phyloP scores from a whole-genome alignment of 2,113 vertebrate species.

The Dryoscopus gambensis region DNA sequence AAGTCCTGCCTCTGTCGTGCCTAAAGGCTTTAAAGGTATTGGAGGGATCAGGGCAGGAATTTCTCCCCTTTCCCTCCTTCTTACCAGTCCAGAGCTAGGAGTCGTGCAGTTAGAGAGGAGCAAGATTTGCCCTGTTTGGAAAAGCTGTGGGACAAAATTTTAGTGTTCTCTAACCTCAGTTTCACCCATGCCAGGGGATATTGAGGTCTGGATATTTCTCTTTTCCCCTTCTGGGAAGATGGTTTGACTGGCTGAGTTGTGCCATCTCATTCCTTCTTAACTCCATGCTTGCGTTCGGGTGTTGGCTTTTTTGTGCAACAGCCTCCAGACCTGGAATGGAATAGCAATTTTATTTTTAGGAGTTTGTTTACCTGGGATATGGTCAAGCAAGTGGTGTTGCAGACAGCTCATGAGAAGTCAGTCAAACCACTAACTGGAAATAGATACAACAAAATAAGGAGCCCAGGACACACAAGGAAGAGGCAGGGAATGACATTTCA shows the following conservation, averaged over 20 bases:
- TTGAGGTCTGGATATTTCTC: neutral
- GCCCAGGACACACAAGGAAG: neutral
- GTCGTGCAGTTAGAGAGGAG: neutral
- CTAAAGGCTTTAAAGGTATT: neutral
- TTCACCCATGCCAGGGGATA: neutral
- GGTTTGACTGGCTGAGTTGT: neutral
- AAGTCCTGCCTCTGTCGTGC: neutral
- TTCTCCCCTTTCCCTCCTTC: neutral
- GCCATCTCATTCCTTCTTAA: neutral
- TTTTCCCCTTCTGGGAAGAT: neutral
- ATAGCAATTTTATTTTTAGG: neutral
- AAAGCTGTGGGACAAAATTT: neutral
- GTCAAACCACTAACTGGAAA: neutral
- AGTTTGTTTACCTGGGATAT: neutral
- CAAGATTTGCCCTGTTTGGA: neutral
- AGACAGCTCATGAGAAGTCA: neutral
- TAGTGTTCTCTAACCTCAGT: neutral
- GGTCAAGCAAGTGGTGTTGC: neutral
- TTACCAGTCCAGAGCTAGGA: neutral
- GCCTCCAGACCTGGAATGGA: neutral
- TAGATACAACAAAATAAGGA: neutral
- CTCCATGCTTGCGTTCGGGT: rapidly evolving
- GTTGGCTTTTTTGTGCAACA: neutral
- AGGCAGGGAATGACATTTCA: neutral
- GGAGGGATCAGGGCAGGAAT: neutral